Evolutionary conservation across 2,888 invertebrate genomes (phyloP), one percentile per base, ranked within the genome.

Genomic region (Cetonia aurata): DNA sequence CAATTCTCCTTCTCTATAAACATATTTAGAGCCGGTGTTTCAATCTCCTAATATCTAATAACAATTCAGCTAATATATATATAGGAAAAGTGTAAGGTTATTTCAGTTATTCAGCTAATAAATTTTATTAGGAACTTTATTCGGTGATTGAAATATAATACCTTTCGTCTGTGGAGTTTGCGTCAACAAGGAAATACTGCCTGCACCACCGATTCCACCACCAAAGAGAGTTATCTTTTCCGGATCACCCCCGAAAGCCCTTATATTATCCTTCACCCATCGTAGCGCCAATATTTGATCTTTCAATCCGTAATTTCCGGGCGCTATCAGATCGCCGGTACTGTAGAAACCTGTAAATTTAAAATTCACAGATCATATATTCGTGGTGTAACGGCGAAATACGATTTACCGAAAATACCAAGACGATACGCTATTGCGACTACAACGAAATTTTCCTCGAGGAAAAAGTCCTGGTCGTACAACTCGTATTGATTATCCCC

Each of bases 361-460:
- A n/a, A 42, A 12, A 59, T 42, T 3, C n/a, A 19, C 1, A n/a
- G 25, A 25, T 25, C 4, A 25, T 25, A 25, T 25, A 3, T 25
- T 25, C 25, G 4, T 6, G 10, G 12, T 53, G 25, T 25, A 12
- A n/a, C 25, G 25, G 4, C 25, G 25, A 25, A 25, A 25, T 3
- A 25, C 4, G 25, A 25, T 4, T 44, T 71, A 76, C 81, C 81
- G 62, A 81, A 79, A 19, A 81, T 75, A 37, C 80, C 80, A 6
- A 80, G 67, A 19, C 81, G 77, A 67, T 80, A 81, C 70, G 80
- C 79, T 3, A 80, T 73, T 2, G 76, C 77, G 0, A 80, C 80
- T 1, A 81, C 71, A 25, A 81, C 46, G 8, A 81, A 77, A 48
- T 77, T 74, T 67, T 79, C 76, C 53, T 80, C 79, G 37, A 81